Evolutionary conservation across 1,140 invertebrate species (phyloP).

Genomic region (Apis laboriosa): DNA sequence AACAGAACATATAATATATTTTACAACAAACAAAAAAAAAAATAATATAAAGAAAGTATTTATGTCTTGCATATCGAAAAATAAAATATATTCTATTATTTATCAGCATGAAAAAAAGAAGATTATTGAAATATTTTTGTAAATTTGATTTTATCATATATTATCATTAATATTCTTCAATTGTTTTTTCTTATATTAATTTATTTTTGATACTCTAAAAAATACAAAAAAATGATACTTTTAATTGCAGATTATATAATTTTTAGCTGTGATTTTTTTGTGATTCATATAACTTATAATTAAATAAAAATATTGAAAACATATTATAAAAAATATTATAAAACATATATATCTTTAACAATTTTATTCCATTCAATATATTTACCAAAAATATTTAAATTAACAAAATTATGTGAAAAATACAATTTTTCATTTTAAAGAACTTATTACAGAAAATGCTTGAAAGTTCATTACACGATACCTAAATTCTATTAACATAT

Average conservation of each 20-base stretch:
- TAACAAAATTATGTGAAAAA: background rate
- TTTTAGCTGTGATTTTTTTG: conserved; percentile 15
- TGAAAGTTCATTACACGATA: background rate
- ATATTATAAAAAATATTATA: conserved; percentile 8
- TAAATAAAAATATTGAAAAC: background rate
- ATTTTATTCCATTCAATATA: conserved; percentile 21
- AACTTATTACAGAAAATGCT: background rate
- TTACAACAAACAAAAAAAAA: background rate
- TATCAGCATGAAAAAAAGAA: background rate
- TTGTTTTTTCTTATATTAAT: conserved; percentile 38
- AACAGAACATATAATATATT: conserved; percentile 66
- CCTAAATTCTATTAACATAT: background rate
- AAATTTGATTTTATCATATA: conserved; percentile 25
- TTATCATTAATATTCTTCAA: conserved; percentile 17
- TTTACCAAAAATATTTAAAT: background rate
- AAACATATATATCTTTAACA: conserved; percentile 29
- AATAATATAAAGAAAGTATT: conserved; percentile 28
- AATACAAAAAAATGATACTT: conserved; percentile 34
- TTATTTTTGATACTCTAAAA: conserved; percentile 54
- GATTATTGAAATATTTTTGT: conserved; percentile 35
- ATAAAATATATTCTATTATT: background rate
- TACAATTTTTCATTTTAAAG: conserved; percentile 4
- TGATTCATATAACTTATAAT: conserved; percentile 40
- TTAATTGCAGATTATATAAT: background rate
- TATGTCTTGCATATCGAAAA: background rate